Percentiles rank a stretch among this genome's conserved stretches.
These are phyloP conservation scores for Eueides isabella DNA, from an alignment of 1,140 invertebrate species.

Conservation along the genomic window DNA sequence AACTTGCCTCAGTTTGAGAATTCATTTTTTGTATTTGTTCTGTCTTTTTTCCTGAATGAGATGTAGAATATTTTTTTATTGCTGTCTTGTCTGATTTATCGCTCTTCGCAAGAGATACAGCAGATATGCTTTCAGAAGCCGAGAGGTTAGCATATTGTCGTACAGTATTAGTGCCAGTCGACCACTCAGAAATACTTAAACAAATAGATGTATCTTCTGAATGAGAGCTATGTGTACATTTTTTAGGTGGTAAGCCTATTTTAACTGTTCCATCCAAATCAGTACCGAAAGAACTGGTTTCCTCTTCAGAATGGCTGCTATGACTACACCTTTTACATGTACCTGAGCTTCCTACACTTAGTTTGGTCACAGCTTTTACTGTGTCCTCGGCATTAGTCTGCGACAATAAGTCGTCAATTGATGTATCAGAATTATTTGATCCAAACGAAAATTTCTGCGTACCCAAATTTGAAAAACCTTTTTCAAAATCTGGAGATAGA, in stretches of 20 bases:
- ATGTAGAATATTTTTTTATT: conserved; percentile 72
- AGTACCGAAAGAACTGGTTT: conserved; percentile 86
- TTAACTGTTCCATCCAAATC: conserved; percentile 90
- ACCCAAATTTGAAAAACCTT: conserved; percentile 71
- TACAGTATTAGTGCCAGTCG: conserved; percentile 90
- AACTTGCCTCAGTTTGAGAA: conserved; percentile 72
- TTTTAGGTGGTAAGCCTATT: conserved; percentile 88
- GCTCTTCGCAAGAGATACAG: conserved; percentile 84
- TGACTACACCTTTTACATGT: conserved; percentile 84
- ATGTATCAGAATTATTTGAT: conserved; percentile 85
- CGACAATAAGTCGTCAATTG: conserved; percentile 83
- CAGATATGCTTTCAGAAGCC: conserved; percentile 84
- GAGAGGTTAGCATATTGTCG: conserved; percentile 89
- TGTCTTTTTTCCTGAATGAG: conserved; percentile 73
- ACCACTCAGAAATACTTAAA: conserved; percentile 92
- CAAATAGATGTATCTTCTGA: conserved; percentile 93
- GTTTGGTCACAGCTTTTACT: conserved; percentile 62
- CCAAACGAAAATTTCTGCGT: conserved; percentile 84
- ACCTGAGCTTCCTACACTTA: conserved; percentile 71
- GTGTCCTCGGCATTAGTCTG: conserved; percentile 78
- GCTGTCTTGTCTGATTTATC: conserved; percentile 83
- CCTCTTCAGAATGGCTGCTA: conserved; percentile 86
- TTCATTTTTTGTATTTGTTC: conserved; percentile 68
- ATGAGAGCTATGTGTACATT: conserved; percentile 90
- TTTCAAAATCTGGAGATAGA: conserved; percentile 82